These are phyloP conservation scores for Ptychodera flava DNA, from an alignment of 35 echinoderm and acorn worm species.

Conservation along the genomic window DNA sequence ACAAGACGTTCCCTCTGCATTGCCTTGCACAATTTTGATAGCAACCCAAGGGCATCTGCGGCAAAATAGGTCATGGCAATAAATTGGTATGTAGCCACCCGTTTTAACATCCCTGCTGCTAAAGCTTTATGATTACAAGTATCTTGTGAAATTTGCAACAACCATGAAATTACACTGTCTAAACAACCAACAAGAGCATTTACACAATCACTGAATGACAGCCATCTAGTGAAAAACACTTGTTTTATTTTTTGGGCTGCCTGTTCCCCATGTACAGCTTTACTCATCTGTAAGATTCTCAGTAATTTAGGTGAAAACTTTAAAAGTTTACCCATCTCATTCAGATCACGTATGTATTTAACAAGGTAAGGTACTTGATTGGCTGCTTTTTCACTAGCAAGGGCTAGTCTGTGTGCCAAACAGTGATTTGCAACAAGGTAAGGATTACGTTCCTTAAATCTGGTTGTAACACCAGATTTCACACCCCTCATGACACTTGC, in stretches of 20 bases:
- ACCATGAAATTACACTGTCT: too few species aligned
- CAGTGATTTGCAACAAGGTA: not conserved
- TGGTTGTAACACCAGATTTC: not conserved
- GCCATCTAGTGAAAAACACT: not conserved
- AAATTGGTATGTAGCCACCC: too few species aligned
- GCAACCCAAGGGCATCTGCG: too few species aligned
- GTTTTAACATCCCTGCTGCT: too few species aligned
- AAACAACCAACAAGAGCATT: too few species aligned
- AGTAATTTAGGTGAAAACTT: not conserved
- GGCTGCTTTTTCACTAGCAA: slow-evolving; percentile 13
- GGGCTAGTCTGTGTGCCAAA: too few species aligned
- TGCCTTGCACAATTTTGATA: too few species aligned
- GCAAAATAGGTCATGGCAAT: too few species aligned
- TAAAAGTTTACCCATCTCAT: not conserved
- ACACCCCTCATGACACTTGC: not conserved
- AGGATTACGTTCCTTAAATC: slow-evolving; percentile 2
- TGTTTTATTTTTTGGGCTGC: not conserved
- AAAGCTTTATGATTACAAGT: too few species aligned
- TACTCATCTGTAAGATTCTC: not conserved
- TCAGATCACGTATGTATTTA: not conserved
- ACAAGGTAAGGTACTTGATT: slow-evolving; percentile 2
- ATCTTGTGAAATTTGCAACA: too few species aligned
- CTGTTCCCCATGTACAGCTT: not conserved
- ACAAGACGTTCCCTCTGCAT: too few species aligned
- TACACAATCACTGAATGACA: slow-evolving; percentile 2